Evolutionary conservation across 2,113 vertebrate species (phyloP).

Genomic region (Typhlomys cinereus): DNA sequence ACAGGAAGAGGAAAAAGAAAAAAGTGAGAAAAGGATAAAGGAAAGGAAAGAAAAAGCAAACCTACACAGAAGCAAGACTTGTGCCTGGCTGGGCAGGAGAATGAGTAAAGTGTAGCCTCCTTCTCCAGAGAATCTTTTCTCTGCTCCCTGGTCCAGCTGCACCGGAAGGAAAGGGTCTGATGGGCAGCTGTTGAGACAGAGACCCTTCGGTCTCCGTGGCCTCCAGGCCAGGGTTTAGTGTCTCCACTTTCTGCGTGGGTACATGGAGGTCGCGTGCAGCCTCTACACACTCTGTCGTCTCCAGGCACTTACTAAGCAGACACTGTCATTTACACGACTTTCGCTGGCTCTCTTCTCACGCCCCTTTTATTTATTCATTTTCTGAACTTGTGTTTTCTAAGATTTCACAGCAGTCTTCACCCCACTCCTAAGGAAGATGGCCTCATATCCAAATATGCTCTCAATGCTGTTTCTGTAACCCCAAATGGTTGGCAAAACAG

Average conservation of each 20-base stretch:
- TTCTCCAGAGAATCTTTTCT: slow-evolving; percentile 59
- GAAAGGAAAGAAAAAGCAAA: neutral
- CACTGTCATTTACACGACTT: neutral
- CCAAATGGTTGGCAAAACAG: neutral
- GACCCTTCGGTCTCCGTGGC: neutral
- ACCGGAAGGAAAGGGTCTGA: neutral
- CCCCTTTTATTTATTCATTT: neutral
- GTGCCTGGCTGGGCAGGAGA: neutral
- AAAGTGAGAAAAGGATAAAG: no score
- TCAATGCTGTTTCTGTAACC: neutral
- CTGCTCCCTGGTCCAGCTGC: neutral
- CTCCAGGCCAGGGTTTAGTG: neutral
- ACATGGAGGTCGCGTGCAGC: neutral
- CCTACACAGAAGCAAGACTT: neutral
- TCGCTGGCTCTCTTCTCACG: neutral
- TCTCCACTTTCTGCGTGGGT: neutral
- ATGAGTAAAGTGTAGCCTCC: neutral
- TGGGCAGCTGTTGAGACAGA: neutral
- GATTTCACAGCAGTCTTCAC: neutral
- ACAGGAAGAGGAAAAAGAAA: no score
- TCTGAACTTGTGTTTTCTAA: neutral
- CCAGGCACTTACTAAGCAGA: neutral
- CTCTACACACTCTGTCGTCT: neutral
- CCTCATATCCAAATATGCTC: no score
- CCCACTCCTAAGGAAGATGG: no score